Percentiles rank a stretch among this genome's conserved stretches.
Evolutionary conservation across 2,888 invertebrate genomes (phyloP).

Genomic region (Actias luna): DNA sequence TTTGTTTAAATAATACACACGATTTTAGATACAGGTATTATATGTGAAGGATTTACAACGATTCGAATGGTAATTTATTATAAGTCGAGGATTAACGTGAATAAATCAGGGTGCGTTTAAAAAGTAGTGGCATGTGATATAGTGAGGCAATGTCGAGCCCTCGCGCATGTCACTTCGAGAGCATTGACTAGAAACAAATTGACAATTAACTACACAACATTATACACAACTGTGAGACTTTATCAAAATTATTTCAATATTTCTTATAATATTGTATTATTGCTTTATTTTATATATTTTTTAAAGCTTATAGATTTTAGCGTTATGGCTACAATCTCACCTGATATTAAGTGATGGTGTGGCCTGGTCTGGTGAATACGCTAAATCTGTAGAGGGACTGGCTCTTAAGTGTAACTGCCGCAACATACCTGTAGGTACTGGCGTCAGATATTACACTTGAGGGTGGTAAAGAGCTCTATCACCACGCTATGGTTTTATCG

Average conservation of each 20-base stretch:
- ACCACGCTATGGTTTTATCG: too few relatives aligned
- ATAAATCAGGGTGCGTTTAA: conserved; percentile 58
- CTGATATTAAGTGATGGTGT: too few relatives aligned
- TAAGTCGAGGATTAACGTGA: conserved; percentile 49
- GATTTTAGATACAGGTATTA: conserved; percentile 11
- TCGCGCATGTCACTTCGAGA: conserved; percentile 39
- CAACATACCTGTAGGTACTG: too few relatives aligned
- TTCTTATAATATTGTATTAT: neutral
- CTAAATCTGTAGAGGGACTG: too few relatives aligned
- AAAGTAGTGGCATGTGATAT: conserved; percentile 57
- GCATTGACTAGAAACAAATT: conserved; percentile 56
- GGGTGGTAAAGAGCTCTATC: too few relatives aligned
- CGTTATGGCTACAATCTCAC: too few relatives aligned
- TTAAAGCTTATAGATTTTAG: neutral
- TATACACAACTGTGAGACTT: conserved; percentile 32
- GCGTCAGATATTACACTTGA: too few relatives aligned
- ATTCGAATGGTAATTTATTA: conserved; percentile 43
- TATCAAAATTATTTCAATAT: neutral
- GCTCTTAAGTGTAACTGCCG: too few relatives aligned
- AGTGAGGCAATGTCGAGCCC: conserved; percentile 59
- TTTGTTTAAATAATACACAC: neutral
- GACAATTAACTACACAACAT: conserved; percentile 59
- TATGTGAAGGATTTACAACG: conserved; percentile 25
- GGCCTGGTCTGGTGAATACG: too few relatives aligned
- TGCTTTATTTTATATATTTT: neutral